These are phyloP conservation scores for Oophaga pumilio DNA, from an alignment of 2,113 vertebrate species.

Conservation along the genomic window DNA sequence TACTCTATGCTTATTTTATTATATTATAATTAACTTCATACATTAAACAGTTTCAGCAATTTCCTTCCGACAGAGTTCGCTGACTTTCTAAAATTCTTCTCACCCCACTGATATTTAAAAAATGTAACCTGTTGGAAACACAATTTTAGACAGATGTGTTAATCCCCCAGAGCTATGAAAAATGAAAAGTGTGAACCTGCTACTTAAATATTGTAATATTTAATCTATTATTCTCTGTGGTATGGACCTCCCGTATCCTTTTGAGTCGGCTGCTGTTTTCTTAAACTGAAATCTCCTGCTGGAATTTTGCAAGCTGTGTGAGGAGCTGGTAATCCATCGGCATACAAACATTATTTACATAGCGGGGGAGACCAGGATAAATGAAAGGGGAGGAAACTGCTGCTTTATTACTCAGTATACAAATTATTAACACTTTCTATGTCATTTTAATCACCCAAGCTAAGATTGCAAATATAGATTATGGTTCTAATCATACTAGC, in stretches of 20 bases:
- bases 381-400: slow-evolving; percentile 53
- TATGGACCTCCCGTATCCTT: slow-evolving; percentile 46
- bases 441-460: slow-evolving; percentile 3
- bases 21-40: too few relatives aligned
- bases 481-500: neutral
- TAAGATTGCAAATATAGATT: neutral
- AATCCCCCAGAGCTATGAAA: slow-evolving; percentile 30
- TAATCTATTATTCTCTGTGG: slow-evolving; percentile 50
- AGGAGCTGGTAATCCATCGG: slow-evolving; percentile 54
- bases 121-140: slow-evolving; percentile 25
- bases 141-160: slow-evolving; percentile 39
- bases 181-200: slow-evolving; percentile 28
- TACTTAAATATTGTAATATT: slow-evolving; percentile 52
- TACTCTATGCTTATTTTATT: too few relatives aligned
- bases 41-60: neutral
- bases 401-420: slow-evolving; percentile 55
- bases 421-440: slow-evolving; percentile 51
- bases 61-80: neutral
- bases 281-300: slow-evolving; percentile 51
- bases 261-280: slow-evolving; percentile 48
- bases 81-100: neutral
- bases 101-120: neutral
- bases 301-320: slow-evolving; percentile 56
- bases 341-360: slow-evolving; percentile 58
- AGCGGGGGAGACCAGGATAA: slow-evolving; percentile 52